Evolutionary conservation across 1,140 invertebrate species (phyloP), one percentile per base, ranked within the genome.

Genomic region (Cydia amplana): DNA sequence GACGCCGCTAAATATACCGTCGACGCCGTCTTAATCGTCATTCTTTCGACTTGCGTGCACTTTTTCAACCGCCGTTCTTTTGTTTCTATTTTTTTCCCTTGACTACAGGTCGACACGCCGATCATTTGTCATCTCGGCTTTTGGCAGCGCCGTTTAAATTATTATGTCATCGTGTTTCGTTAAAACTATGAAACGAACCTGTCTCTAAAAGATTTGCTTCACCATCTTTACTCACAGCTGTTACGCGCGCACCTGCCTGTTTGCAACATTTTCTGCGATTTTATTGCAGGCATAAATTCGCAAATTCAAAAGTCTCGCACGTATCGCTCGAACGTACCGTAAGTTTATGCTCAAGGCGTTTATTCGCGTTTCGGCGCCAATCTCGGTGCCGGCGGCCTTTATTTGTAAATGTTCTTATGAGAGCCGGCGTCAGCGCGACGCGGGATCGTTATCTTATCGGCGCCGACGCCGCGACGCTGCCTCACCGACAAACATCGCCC

Each of bases 361-460:
- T 85, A 67, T 51, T 82, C 80, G 79, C 80, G 77, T 77, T 80
- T 81, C 76, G 83, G 82, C 81, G 81, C 81, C 81, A 81, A 83
- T 84, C 80, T 78, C 72, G 74, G 73, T 64, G 79, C 78, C 76
- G 82, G 36, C 79, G 83, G 84, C 82, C 82, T 88, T 80, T 85
- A 82, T 85, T 84, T 83, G 83, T 87, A 81, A 85, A 85, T 84
- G 82, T 84, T 89, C 85, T 84, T 82, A 82, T 82, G 77, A 77
- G 81, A 80, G 74, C n/a, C 80, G 75, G 75, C 79, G 78, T 20
- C 79, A 63, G 63, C 75, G 77, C 73, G 79, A 76, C 67, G 79
- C 78, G 80, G 81, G 80, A 83, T 81, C 74, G 78, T 89, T 90
- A 91, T 88, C 84, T 91, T 87, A 89, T 88, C 87, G 78, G 81